Evolutionary conservation across 2,888 invertebrate genomes (phyloP).

Genomic region (Augiades crinisus): DNA sequence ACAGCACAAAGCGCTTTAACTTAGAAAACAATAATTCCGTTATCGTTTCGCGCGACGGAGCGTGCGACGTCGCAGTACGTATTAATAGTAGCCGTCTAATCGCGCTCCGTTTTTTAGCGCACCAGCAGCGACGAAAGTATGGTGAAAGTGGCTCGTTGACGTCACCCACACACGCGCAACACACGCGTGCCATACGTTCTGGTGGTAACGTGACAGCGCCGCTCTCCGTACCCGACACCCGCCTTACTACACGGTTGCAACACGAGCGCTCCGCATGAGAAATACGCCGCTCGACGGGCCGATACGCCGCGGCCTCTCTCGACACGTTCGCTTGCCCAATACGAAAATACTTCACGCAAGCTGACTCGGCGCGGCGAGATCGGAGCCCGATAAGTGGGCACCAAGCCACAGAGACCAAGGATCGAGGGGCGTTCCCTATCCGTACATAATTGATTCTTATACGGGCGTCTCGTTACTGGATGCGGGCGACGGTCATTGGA

Average conservation of each 20-base stretch:
- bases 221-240: conserved; percentile 59
- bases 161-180: conserved; percentile 75
- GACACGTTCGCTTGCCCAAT: conserved; percentile 76
- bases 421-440: conserved; percentile 49
- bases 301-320: conserved; percentile 70
- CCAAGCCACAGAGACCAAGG: conserved; percentile 38
- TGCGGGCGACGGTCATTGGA: conserved; percentile 56
- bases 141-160: conserved; percentile 80
- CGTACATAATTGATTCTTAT: conserved; percentile 57
- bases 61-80: conserved; percentile 68
- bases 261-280: conserved; percentile 62
- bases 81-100: conserved; percentile 70
- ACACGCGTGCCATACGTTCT: conserved; percentile 52
- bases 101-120: conserved; percentile 74
- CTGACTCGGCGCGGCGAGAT: conserved; percentile 24
- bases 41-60: conserved; percentile 67
- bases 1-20: conserved; percentile 34
- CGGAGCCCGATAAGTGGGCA: conserved; percentile 25
- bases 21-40: conserved; percentile 64
- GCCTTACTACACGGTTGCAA: conserved; percentile 62
- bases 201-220: conserved; percentile 47
- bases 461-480: conserved; percentile 56
- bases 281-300: conserved; percentile 54
- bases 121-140: conserved; percentile 77
- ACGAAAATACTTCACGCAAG: conserved; percentile 36